These are phyloP conservation scores for Liodrosophila aerea DNA, from an alignment of 2,888 invertebrate species.

Conservation along the genomic window DNA sequence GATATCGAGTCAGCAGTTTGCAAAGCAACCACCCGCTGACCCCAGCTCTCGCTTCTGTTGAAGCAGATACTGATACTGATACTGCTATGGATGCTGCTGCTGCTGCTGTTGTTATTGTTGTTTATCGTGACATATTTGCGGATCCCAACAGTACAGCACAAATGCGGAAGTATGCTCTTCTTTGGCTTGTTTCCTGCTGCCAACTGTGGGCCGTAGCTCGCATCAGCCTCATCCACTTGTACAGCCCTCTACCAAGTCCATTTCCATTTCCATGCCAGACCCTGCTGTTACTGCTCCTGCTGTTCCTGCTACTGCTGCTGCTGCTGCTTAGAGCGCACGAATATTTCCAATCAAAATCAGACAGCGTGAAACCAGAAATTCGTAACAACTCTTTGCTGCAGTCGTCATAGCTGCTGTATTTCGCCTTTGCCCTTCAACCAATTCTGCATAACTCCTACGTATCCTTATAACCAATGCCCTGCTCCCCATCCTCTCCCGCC, in stretches of 20 bases:
- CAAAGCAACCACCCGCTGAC: conserved; percentile 4
- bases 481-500: conserved; percentile 3
- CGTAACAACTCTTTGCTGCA: conserved; percentile 64
- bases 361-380: conserved; percentile 72
- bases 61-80: background rate
- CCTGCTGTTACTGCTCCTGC: background rate
- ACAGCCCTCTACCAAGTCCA: conserved; percentile 6
- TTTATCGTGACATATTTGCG: conserved; percentile 64
- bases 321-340: conserved; percentile 32
- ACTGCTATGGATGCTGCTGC: background rate
- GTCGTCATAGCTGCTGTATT: conserved; percentile 30
- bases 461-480: background rate
- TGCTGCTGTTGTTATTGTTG: conserved; percentile 33
- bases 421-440: conserved; percentile 7
- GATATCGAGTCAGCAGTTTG: conserved; percentile 61
- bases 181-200: conserved; percentile 61
- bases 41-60: too few species aligned
- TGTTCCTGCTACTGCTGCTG: conserved; percentile 7
- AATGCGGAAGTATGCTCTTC: conserved; percentile 59
- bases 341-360: conserved; percentile 77
- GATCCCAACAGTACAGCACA: conserved; percentile 27
- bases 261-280: background rate
- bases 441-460: conserved; percentile 9
- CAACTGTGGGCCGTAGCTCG: conserved; percentile 8
- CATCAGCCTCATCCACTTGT: conserved; percentile 19